phyloP scores from a whole-genome alignment of 2,888 invertebrate species.

The Rhopalosiphum nymphaeae region DNA sequence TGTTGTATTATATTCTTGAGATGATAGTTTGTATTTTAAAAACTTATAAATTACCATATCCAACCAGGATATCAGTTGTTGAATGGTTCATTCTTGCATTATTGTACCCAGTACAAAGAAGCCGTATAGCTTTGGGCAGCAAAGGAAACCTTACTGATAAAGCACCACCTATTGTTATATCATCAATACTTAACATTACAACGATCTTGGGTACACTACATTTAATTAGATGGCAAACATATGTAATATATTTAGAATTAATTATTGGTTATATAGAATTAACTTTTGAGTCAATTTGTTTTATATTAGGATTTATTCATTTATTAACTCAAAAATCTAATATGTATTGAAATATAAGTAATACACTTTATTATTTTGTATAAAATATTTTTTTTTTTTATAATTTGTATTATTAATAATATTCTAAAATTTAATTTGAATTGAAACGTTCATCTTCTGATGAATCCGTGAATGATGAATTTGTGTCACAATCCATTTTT shows the following conservation, averaged over 20 bases:
- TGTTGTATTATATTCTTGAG: conserved; percentile 50
- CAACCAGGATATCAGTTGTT: conserved; percentile 26
- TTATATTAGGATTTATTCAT: conserved; percentile 60
- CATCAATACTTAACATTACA: conserved; percentile 53
- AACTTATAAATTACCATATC: conserved; percentile 59
- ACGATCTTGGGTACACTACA: conserved; percentile 54
- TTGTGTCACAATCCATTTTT: not conserved
- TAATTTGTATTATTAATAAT: not conserved
- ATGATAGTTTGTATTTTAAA: conserved; percentile 50
- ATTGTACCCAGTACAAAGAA: conserved; percentile 54
- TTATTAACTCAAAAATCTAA: conserved; percentile 61
- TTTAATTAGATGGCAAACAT: conserved; percentile 62
- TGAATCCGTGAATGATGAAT: not conserved
- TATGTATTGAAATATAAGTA: conserved; percentile 47
- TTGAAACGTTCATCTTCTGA: conserved; percentile 43
- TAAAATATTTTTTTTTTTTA: not conserved
- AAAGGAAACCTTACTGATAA: conserved; percentile 63
- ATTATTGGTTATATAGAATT: conserved; percentile 60
- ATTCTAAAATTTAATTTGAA: conserved; percentile 1
- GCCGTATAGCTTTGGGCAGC: conserved; percentile 54
- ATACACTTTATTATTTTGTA: not conserved
- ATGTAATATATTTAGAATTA: conserved; percentile 59
- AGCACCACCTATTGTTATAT: conserved; percentile 57
- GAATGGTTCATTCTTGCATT: conserved; percentile 59
- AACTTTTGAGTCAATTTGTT: conserved; percentile 51